Evolutionary conservation across 2,888 invertebrate species (phyloP), one percentile per base, ranked within the genome.

Genomic region (Lithophane socia): DNA sequence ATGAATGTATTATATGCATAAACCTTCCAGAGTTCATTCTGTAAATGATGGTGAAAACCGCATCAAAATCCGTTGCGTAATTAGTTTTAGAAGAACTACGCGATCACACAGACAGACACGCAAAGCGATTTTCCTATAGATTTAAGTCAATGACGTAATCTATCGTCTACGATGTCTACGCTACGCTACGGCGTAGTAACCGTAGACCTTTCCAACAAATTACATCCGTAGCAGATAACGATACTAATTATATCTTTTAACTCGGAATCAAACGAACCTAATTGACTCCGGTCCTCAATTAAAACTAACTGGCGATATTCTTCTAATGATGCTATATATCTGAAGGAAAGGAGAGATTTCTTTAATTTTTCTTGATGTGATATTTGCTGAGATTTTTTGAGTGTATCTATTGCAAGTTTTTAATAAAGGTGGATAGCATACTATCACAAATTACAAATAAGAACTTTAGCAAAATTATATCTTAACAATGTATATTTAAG

Each of bases 171-270:
- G 65, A 66, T 16, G n/a, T 56, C 75, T 80, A 80, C 75, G 73
- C 21, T 42, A 0, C 5, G 56, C 63, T 86, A 82, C 80, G 77
- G 29, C 80, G 85, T 84, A 88, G 88, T 52, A 80, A 16, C 64
- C 24, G 74, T 69, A 79, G 77, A 69, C 29, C 44, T 42, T 42
- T 80, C 71, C 67, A 65, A 73, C 61, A 75, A 77, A 77, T 76
- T 69, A 66, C 56, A 49, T 37, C 67, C 63, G 73, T 75, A 81
- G 72, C 79, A 89, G 90, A 92, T 94, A 95, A 94, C 92, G 93
- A 94, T 90, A 91, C 92, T 94, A 95, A 95, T 94, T 93, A 86
- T 90, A 92, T 93, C 92, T 89, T 80, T 66, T 88, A 90, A 92
- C 92, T 91, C 88, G 83, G 90, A 86, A 85, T 88, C 90, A 91